These are phyloP conservation scores for Spilogale gracilis DNA, from an alignment of 2,113 vertebrate species.

Conservation along the genomic window DNA sequence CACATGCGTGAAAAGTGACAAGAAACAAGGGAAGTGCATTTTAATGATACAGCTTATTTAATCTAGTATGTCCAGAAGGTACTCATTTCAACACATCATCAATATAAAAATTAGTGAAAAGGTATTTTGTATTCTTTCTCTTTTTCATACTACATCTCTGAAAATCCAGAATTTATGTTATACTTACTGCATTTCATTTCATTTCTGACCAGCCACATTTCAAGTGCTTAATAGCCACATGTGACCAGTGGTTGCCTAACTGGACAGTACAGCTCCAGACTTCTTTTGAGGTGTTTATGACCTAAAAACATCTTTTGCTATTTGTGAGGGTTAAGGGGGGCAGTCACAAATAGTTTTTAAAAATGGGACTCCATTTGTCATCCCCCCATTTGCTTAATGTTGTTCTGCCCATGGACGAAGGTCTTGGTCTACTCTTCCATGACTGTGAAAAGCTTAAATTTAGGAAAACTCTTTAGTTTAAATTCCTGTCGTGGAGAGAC, in stretches of 20 bases:
- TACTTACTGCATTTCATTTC: background rate
- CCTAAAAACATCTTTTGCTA: background rate
- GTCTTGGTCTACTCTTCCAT: background rate
- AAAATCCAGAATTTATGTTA: conserved; percentile 1
- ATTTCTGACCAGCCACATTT: background rate
- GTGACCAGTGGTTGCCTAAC: background rate
- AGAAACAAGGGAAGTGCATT: conserved; percentile 15
- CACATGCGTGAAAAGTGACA: background rate
- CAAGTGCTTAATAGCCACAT: background rate
- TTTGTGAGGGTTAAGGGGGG: background rate
- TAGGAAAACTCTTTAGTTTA: background rate
- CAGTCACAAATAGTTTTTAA: background rate
- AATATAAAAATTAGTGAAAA: background rate
- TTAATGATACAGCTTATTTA: background rate
- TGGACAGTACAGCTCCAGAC: background rate
- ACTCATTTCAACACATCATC: background rate
- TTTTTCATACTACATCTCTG: background rate
- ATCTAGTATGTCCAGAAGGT: background rate
- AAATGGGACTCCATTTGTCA: background rate
- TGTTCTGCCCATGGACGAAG: background rate
- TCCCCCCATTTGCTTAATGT: background rate
- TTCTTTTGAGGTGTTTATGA: background rate
- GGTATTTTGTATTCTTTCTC: background rate
- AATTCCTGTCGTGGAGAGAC: background rate
- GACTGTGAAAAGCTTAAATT: background rate